Conservation (phyloP, 2,797 vertebrate genomes). For the Botia kubotai region DNA sequence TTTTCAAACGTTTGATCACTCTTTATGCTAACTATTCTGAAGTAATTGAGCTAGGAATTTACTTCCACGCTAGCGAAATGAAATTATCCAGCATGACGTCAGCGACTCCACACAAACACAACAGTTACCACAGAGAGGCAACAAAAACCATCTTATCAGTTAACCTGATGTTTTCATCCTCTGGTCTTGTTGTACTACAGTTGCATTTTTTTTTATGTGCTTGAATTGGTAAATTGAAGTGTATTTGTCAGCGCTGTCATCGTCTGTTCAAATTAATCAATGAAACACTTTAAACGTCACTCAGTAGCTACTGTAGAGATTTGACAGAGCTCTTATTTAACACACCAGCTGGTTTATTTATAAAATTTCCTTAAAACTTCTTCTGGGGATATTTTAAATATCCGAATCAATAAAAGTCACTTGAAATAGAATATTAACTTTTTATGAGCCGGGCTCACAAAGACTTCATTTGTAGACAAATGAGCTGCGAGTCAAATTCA, state of each 20-base stretch:
- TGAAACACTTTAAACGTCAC: neutral
- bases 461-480: constrained; percentile 52
- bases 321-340: constrained; percentile 7
- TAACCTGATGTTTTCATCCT: neutral
- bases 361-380: constrained; percentile 42
- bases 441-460: constrained; percentile 48
- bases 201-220: neutral
- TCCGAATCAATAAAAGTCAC: constrained; percentile 53
- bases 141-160: neutral
- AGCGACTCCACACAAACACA: constrained; percentile 16
- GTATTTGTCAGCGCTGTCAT: constrained; percentile 7
- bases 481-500: constrained; percentile 27
- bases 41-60: constrained; percentile 34
- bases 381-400: constrained; percentile 41
- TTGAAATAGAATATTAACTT: constrained; percentile 60
- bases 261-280: neutral
- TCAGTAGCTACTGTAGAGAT: neutral
- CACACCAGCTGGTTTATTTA: constrained; percentile 40
- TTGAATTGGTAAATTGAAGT: neutral
- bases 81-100: neutral
- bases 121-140: constrained; percentile 4
- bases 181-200: neutral
- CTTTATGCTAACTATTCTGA: constrained; percentile 24
- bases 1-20: constrained; percentile 19
- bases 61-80: neutral